Percentiles rank a stretch among this genome's conserved stretches.
Conservation (phyloP, 2,888 invertebrate genomes). For the Ochlodes sylvanus region DNA sequence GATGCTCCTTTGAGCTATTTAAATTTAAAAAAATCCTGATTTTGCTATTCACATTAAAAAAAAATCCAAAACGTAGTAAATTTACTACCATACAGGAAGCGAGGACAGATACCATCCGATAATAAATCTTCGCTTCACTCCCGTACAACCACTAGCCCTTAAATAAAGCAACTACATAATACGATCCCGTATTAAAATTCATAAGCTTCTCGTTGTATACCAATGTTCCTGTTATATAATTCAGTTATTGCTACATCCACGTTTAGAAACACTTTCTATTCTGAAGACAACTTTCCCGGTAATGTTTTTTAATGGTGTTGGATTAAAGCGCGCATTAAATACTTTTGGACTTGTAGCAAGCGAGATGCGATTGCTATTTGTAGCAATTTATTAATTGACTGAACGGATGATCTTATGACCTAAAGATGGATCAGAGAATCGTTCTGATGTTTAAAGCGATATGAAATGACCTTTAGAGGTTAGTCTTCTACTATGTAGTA, state of each 20-base stretch:
- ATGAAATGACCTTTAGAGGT: too few species aligned
- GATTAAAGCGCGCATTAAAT: constrained; percentile 3
- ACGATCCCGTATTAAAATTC: not conserved
- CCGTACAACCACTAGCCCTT: not conserved
- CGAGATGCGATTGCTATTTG: constrained; percentile 1
- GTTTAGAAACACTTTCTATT: constrained; percentile 22
- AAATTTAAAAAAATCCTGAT: too few species aligned
- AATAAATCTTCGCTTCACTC: not conserved
- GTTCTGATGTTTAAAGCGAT: too few species aligned
- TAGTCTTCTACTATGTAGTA: too few species aligned
- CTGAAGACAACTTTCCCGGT: constrained; percentile 19
- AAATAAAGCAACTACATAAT: not conserved
- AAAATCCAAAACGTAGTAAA: too few species aligned
- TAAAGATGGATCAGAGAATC: too few species aligned
- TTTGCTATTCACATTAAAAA: too few species aligned
- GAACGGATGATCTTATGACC: too few species aligned
- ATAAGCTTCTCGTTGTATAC: constrained; percentile 6
- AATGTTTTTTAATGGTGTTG: constrained; percentile 10
- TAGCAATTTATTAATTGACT: not conserved
- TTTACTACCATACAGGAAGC: too few species aligned
- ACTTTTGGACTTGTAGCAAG: not conserved
- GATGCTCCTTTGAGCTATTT: too few species aligned
- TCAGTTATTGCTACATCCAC: constrained; percentile 13
- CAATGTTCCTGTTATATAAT: constrained; percentile 10
- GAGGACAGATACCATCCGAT: too few species aligned